Base-by-base conservation (phyloP, 2,113 vertebrate genomes). In the Mola mola region DNA sequence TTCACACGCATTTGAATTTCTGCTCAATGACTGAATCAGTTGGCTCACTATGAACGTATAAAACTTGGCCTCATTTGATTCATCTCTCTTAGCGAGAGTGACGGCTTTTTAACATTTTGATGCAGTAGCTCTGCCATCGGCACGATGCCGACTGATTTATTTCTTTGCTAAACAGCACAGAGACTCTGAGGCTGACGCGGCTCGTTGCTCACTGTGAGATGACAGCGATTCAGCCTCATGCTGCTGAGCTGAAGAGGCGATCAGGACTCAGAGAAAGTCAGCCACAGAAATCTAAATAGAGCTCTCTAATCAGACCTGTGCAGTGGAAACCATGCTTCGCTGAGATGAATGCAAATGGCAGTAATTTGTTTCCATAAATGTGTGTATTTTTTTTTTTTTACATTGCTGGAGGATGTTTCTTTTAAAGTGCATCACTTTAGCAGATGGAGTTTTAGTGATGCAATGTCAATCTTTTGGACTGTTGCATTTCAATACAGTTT, bases 251-350 rank as follows among this genome's bases (percentile, higher is more conserved):
- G 47, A 66, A 66, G 51, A 63, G 61, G 21, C 51, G 20, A 40
- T 75, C 21, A 31, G 61, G 26, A 46, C 15, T 49, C 49, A 3
- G 29, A 58, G 47, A 64, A 79, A 66, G 76, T 80, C 71, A 75
- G 19, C 19, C 19, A 4, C 29, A 47, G 36, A 60, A 19, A 60
- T 50, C 24, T 66, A 62, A 73, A 56, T 22, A 24, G 55, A 53
- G 42, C 12, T 2, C 26, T 24, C 37, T 24, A 59, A 43, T 59
- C 58, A 53, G 16, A 60, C 13, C 29, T 36, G 10, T 25, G 53
- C 29, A 36, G 3, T 13, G 7, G 26, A 66, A 72, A 71, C 51
- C 5, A 59, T 31, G 11, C 25, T 34, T 1, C 8, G 13, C 38
- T 63, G 15, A 65, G 10, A 55, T 26, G 8, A 46, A 52, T 10